Evolutionary conservation across 2,797 vertebrate species (phyloP), one percentile per base, ranked within the genome.

Genomic region (Cercopithecus neglectus): DNA sequence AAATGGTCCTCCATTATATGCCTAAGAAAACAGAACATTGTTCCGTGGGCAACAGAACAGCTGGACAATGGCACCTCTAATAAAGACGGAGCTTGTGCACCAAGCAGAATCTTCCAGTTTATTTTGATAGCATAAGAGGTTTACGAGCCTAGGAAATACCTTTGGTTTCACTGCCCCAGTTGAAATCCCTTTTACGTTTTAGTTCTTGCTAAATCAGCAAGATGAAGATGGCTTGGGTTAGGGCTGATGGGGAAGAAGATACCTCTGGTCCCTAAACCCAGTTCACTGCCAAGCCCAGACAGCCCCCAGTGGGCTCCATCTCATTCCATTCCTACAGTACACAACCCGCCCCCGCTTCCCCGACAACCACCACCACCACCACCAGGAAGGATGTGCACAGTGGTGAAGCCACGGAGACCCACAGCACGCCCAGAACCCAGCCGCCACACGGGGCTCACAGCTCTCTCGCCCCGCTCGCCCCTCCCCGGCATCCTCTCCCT

Each of bases 201-300:
- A 80, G 57, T 89, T 96, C 36, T 61, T 96, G 96, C 81, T 91
- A 91, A 95, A 50, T 98, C 94, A 78, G 95, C 96, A 94, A 86
- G 84, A 95, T 41, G 84, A 89, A 86, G n/a, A 2, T 26, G 48
- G 95, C 83, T 84, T 88, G 84, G 59, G 24, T 95, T 41, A 30
- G 30, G 55, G 76, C 36, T 79, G 26, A 13, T 75, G 30, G 33
- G n/a, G 33, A 76, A n/a, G 24, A 72, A 75, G 92, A 61, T n/a
- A 24, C 16, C 21, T n/a, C 48, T 11, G 16, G 44, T 86, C 55
- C 86, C 75, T 87, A 91, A 78, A 57, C 55, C 84, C 53, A 72
- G 95, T 26, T 79, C 87, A 22, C 41, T 7, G 30, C 19, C 28
- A 46, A 21, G 44, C 21, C 75, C 36, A 94, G 72, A 41, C 22